A percentile compares a stretch with the other conserved stretches of the same genome.
phyloP scores from a whole-genome alignment of 2,113 vertebrate species.

The Thalassoma bifasciatum region DNA sequence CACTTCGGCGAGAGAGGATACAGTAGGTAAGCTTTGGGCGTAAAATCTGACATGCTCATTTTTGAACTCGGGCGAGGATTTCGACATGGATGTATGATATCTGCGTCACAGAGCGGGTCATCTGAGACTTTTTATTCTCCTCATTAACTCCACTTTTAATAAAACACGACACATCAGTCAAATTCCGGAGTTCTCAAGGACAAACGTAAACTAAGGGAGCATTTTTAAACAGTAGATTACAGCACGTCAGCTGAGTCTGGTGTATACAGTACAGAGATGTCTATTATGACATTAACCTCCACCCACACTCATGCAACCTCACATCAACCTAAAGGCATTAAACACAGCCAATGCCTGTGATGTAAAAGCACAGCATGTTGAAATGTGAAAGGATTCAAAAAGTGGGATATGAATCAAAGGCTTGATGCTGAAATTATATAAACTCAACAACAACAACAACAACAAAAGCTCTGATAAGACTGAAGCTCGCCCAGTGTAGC shows the following conservation, averaged over 20 bases:
- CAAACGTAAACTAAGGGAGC: conserved; percentile 10
- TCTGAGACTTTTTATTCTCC: conserved; percentile 12
- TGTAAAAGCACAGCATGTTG: neutral
- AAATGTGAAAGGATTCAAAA: conserved; percentile 13
- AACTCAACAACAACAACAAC: neutral
- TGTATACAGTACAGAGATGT: neutral
- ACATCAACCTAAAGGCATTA: neutral
- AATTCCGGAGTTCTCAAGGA: conserved; percentile 27
- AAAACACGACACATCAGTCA: conserved; percentile 31
- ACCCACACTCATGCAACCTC: neutral
- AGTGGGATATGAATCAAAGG: neutral
- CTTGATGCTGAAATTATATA: neutral
- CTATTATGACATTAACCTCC: neutral
- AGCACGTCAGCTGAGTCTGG: neutral
- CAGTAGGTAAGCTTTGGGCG: conserved; percentile 19
- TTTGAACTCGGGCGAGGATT: neutral
- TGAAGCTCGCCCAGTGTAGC: neutral
- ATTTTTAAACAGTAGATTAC: neutral
- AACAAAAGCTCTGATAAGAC: neutral
- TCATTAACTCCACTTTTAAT: conserved; percentile 46
- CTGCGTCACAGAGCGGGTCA: conserved; percentile 17
- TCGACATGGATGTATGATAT: conserved; percentile 1
- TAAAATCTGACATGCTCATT: neutral
- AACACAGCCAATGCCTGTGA: conserved; percentile 6
- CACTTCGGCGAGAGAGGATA: conserved; percentile 21